Evolutionary conservation across 2,113 vertebrate genomes (phyloP).

Genomic region (Oryctolagus cuniculus): mOryCun1.1 NC_091432.1:114885001-114885500

Average conservation of each 20-base stretch:
- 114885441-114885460: background rate
- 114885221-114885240: too few species aligned
- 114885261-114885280: too few species aligned
- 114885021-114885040: background rate
- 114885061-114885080: background rate
- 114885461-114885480: background rate
- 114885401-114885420: too few species aligned
- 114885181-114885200: background rate
- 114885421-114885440: background rate
- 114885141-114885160: background rate
- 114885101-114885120: background rate
- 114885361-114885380: too few species aligned
- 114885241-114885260: too few species aligned
- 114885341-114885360: too few species aligned
- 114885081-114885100: background rate
- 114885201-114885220: background rate
- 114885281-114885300: too few species aligned
- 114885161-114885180: background rate
- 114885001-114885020: background rate
- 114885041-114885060: background rate
- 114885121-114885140: constrained; percentile 3
- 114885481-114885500: background rate
- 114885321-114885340: too few species aligned
- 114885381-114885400: too few species aligned
- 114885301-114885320: too few species aligned